Conservation (phyloP, 53 echinoderm and acorn worm species). For the Holothuria leucospilota region DNA sequence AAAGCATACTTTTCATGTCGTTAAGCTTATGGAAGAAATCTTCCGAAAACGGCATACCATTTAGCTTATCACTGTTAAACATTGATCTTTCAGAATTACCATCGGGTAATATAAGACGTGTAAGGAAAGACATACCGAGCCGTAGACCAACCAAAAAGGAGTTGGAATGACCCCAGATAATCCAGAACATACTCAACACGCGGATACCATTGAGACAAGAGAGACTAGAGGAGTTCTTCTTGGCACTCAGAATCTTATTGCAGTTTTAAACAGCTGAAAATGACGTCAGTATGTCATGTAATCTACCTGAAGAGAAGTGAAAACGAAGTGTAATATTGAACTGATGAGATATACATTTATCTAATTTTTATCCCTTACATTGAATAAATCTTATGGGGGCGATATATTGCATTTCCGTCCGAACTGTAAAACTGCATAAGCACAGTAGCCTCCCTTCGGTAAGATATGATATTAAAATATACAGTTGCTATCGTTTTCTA, state of each 20-base stretch:
- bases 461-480: too few species aligned
- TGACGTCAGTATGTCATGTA: not conserved
- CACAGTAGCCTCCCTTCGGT: too few species aligned
- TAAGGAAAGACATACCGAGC: not conserved
- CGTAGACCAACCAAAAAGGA: not conserved
- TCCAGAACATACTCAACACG: constrained; percentile 30
- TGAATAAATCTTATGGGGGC: too few species aligned
- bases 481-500: too few species aligned
- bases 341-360: not conserved
- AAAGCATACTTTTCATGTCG: too few species aligned
- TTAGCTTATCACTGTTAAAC: too few species aligned
- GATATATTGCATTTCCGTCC: too few species aligned
- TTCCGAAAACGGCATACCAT: too few species aligned
- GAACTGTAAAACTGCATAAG: too few species aligned
- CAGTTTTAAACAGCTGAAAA: constrained; percentile 1
- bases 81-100: too few species aligned
- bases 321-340: not conserved
- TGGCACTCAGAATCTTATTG: constrained; percentile 25
- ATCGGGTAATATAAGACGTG: not conserved
- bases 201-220: constrained; percentile 8
- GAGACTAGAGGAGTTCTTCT: not conserved
- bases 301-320: not conserved
- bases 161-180: constrained; percentile 36
- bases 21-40: too few species aligned
- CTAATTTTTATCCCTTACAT: too few species aligned